Percentiles rank a stretch among this genome's conserved stretches.
Conservation (phyloP, 1,140 invertebrate species). For the Neotoxoptera formosana region DNA sequence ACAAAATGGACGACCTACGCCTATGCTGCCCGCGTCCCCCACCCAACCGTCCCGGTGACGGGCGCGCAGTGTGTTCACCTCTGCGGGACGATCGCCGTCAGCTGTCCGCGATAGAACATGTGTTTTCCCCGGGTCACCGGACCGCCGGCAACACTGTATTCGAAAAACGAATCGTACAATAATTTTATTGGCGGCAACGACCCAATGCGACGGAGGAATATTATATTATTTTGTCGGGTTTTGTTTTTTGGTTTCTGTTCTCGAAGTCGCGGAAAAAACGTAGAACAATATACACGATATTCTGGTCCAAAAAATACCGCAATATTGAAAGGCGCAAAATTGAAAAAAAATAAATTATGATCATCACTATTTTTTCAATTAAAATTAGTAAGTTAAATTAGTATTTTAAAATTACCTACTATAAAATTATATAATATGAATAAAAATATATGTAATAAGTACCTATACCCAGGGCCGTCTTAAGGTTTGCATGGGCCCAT, state of each 20-base stretch:
- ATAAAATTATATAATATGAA: no score
- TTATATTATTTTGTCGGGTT: neutral
- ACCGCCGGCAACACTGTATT: neutral
- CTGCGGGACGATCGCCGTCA: neutral
- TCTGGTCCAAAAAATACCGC: neutral
- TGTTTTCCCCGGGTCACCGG: neutral
- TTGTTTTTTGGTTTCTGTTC: neutral
- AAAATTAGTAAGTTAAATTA: no score
- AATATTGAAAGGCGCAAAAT: neutral
- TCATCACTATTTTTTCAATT: neutral
- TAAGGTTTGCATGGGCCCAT: no score
- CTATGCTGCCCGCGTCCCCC: neutral
- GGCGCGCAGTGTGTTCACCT: slow-evolving; percentile 8
- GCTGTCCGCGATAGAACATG: neutral
- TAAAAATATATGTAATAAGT: no score
- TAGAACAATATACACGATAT: no score
- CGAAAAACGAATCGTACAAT: neutral
- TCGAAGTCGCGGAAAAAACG: neutral
- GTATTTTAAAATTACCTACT: no score
- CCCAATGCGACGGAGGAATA: neutral
- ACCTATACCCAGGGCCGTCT: no score
- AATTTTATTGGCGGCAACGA: neutral
- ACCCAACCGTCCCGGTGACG: neutral
- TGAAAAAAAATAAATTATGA: neutral
- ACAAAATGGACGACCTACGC: slow-evolving; percentile 53